phyloP scores from a whole-genome alignment of 2,797 vertebrate species.

The Alcedo atthis region DNA sequence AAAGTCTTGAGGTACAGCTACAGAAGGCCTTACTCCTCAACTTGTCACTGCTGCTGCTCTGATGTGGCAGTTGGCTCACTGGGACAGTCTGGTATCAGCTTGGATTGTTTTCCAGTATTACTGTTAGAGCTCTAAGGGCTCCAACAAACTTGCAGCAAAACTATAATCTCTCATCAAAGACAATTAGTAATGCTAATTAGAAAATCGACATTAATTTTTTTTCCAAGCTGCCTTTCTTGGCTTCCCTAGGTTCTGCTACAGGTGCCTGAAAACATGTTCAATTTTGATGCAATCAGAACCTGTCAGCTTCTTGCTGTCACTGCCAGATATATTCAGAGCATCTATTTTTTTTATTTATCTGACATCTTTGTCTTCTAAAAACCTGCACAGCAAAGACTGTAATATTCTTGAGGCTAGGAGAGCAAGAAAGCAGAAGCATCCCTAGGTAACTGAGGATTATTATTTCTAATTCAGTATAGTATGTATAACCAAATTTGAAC shows the following conservation, averaged over 20 bases:
- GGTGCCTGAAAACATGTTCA: neutral
- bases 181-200: neutral
- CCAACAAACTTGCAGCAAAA: neutral
- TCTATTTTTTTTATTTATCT: neutral
- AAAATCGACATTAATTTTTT: neutral
- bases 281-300: fast-evolving
- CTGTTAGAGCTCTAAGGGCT: fast-evolving
- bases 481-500: neutral
- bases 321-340: neutral
- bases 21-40: neutral
- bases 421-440: neutral
- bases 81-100: fast-evolving
- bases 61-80: neutral
- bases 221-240: neutral
- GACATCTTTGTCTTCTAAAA: neutral
- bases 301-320: neutral
- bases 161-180: neutral
- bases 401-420: neutral
- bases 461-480: neutral
- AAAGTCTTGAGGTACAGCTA: neutral
- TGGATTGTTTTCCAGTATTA: fast-evolving
- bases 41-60: neutral
- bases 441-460: neutral
- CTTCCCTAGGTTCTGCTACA: neutral
- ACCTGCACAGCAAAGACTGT: neutral